Base-by-base conservation (phyloP, 2,113 vertebrate species). In the Todiramphus chloris region DNA sequence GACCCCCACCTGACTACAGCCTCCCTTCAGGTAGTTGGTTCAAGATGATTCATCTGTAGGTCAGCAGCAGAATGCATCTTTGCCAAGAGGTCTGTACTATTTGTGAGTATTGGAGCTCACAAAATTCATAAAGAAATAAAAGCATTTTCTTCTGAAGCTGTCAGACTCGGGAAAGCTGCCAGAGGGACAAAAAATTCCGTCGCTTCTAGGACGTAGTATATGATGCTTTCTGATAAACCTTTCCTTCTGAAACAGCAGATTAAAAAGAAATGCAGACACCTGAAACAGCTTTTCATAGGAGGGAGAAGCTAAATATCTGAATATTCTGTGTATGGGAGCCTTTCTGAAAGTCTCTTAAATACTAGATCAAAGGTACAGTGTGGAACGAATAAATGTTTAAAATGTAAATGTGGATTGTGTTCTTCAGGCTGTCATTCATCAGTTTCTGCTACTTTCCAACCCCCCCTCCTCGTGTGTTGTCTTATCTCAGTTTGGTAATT, bases 381-480 rank as follows among this genome's bases (percentile, higher is more conserved):
- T 46, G 59, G 67, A 43, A 79, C 51, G 46, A 62, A n/a, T 37
- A 82, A 73, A 23, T 4, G 2, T 75, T 37, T 55, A 41, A 85
- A 86, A 33, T 80, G n/a, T 39, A 46, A 69, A 59, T 9, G 10
- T 62, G 39, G 59, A 11, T 37, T 4, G 1, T 69, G 13, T 56
- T 81, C 51, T 70, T 78, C 58, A 86, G n/a, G 59, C 37, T 83
- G 63, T 50, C 51, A 14, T 14, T 70, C 21, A 46, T 53, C 2
- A 11, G n/a, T 77, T 95, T 72, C 63, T 81, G 16, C 50, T 50
- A 37, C 5, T 12, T n/a, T n/a, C n/a, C n/a, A n/a, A n/a, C n/a
- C n/a, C 28, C 5, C 28, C 5, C 27, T 16, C 1, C 3, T 7
- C 20, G 10, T 3, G 0, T 58, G 27, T 46, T 76, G 27, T 80